Percentiles rank a stretch among this genome's conserved stretches.
Evolutionary conservation across 2,888 invertebrate species (phyloP).

Genomic region (Syrphus vitripennis): DNA sequence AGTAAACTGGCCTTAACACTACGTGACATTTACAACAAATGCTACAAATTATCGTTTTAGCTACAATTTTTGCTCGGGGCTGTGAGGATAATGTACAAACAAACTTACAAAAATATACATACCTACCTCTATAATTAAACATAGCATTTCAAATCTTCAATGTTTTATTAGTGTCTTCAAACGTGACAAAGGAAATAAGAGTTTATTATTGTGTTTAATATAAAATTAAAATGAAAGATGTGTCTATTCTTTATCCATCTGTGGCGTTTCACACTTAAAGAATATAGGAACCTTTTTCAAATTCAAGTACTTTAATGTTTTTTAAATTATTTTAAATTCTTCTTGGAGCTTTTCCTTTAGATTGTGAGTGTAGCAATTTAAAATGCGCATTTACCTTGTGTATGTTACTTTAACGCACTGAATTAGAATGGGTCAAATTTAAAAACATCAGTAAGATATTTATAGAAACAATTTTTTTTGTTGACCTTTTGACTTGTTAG

Average conservation of each 20-base stretch:
- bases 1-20: constrained; percentile 54
- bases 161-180: constrained; percentile 19
- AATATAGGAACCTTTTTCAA: too few relatives aligned
- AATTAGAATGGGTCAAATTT: too few relatives aligned
- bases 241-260: not conserved
- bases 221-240: not conserved
- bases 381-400: too few relatives aligned
- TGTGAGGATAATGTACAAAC: not conserved
- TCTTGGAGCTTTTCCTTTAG: too few relatives aligned
- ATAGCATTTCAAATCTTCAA: not conserved
- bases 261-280: too few relatives aligned
- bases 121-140: not conserved
- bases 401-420: too few relatives aligned
- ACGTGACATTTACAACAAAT: constrained; percentile 66
- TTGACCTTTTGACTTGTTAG: too few relatives aligned
- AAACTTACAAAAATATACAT: not conserved
- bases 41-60: constrained; percentile 57
- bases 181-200: not conserved
- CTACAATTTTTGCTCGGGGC: constrained; percentile 19
- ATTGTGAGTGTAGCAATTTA: too few relatives aligned
- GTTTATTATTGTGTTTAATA: not conserved
- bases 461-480: too few relatives aligned
- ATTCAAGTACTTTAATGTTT: too few relatives aligned
- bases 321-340: too few relatives aligned
- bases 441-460: too few relatives aligned